Evolutionary conservation across 2,797 vertebrate genomes (phyloP), one percentile per base, ranked within the genome.

Genomic region (Cyclopterus lumpus): DNA sequence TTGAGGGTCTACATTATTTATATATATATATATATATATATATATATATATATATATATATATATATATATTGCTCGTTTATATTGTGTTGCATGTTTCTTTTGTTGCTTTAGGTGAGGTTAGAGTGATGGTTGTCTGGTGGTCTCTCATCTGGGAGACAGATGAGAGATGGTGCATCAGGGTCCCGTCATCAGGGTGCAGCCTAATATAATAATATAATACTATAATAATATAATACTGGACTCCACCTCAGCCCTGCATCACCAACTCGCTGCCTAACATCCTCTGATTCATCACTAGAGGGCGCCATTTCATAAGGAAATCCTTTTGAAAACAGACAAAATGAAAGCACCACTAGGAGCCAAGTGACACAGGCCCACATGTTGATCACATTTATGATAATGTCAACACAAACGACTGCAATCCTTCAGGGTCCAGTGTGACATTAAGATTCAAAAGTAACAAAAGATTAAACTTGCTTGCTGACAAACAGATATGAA

Each of bases 231-330:
- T 30, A 30, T 30, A 30, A 26, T 26, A 26, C 30, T 28, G 28
- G 28, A 2, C 32, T 34, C 9, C 3, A 34, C 2, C 2, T 58
- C 36, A 58, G 28, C 15, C 46, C 20, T 15, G 6, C 18, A 32
- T 46, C 8, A 30, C 49, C 26, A 24, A 22, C 28, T 30, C 1
- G 0, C n/a, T 16, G 38, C 11, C 11, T 40, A 12, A 11, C 38
- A 40, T 40, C 40, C 38, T 40, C 10, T 40, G 2, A 38, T 42
- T 22, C 0, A 38, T 8, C 88, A 91, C 87, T 81, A 91, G 93
- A 79, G 81, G 91, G 91, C 69, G 81, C 64, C 55, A 54, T 53
- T 36, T 12, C 1, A 86, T 79, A 75, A 26, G 24, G 30, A 0
- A 38, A 55, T 3, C 18, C 12, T 66, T 67, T 22, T 28, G 30